Conservation (phyloP, 2,113 vertebrate genomes). For the Penelope pileata region DNA sequence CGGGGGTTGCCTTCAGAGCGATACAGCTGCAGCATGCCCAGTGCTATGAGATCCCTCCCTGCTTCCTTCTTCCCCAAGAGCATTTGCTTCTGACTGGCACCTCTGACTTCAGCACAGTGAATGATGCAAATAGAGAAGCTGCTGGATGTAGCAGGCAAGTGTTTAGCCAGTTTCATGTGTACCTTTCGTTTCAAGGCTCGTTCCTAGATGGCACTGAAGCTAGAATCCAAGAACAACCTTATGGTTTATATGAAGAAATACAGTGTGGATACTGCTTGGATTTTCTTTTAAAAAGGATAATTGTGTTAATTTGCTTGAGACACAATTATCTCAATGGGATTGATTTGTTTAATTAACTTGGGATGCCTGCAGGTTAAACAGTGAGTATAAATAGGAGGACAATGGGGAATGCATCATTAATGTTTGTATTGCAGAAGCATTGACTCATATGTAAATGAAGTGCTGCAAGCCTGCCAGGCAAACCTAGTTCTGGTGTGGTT, state of each 20-base stretch:
- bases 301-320: constrained; percentile 72
- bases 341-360: constrained; percentile 71
- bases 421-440: constrained; percentile 67
- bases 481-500: constrained; percentile 63
- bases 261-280: background rate
- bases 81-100: background rate
- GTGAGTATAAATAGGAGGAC: constrained; percentile 70
- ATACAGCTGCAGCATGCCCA: background rate
- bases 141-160: background rate
- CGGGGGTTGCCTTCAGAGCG: background rate
- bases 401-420: constrained; percentile 59
- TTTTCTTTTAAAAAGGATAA: constrained; percentile 61
- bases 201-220: constrained; percentile 35
- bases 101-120: background rate
- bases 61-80: background rate
- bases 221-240: background rate
- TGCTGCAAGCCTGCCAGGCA: constrained; percentile 52
- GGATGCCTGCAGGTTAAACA: constrained; percentile 70
- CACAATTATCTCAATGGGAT: constrained; percentile 69
- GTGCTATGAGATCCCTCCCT: background rate
- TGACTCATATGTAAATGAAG: constrained; percentile 71
- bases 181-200: background rate
- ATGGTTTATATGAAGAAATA: constrained; percentile 7
- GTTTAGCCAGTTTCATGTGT: background rate
- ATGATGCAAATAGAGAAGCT: background rate